These are phyloP conservation scores for Lithophane leautieri DNA, from an alignment of 2,888 invertebrate species.

Conservation along the genomic window DNA sequence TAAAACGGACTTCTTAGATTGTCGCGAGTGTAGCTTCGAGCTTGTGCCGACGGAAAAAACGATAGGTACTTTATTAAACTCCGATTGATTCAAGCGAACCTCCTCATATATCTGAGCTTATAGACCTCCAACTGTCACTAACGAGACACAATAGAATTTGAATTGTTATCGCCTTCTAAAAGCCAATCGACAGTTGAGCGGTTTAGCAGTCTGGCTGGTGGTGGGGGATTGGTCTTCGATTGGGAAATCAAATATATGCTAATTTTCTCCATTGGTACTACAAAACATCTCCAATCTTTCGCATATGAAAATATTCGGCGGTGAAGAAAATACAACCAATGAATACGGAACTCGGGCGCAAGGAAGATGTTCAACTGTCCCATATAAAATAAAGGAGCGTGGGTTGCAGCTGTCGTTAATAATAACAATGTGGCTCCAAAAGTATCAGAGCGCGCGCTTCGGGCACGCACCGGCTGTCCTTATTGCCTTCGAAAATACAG, in stretches of 20 bases:
- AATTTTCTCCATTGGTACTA: background rate
- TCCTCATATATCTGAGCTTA: background rate
- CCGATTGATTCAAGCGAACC: conserved; percentile 6
- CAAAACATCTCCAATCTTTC: background rate
- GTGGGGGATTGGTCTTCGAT: background rate
- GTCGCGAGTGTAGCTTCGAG: too few relatives aligned
- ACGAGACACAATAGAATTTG: too few relatives aligned
- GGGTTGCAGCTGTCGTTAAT: conserved; percentile 84
- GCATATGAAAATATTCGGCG: background rate
- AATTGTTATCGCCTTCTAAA: too few relatives aligned
- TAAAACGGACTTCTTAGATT: too few relatives aligned
- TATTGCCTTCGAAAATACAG: conserved; percentile 77
- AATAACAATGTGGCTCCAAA: conserved; percentile 83
- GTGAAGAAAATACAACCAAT: background rate
- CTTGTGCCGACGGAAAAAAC: background rate
- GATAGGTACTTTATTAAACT: conserved; percentile 2
- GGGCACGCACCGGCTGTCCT: conserved; percentile 72
- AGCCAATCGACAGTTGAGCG: too few relatives aligned
- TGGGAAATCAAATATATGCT: background rate
- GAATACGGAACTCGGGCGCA: conserved; percentile 51
- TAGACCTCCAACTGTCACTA: too few relatives aligned
- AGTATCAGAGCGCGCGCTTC: conserved; percentile 74
- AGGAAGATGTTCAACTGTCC: conserved; percentile 60
- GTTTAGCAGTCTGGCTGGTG: too few relatives aligned
- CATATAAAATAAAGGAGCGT: conserved; percentile 73